Base-by-base conservation (phyloP, 2,113 vertebrate species). In the Triplophysa rosa region DNA sequence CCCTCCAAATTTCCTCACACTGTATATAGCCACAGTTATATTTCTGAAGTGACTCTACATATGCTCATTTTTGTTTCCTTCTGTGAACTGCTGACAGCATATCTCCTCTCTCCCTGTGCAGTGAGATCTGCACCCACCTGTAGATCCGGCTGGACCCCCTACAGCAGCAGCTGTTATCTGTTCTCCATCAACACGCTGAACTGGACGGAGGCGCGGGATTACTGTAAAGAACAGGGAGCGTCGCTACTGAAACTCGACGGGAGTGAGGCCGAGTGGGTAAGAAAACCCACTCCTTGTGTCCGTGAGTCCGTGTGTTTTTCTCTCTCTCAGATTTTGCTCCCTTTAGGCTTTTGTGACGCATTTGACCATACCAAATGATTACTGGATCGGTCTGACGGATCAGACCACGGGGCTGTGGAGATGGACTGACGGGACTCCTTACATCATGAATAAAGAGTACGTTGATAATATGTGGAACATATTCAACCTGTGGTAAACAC, bases 321-420 rank as follows among this genome's bases (percentile, higher is more conserved):
- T 13, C 10, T 71, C 10, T 21, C 29, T 71, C 1, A 16, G 2
- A 1, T 3, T 16, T 3, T 23, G 13, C 24, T 67, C 2, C 6
- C 1, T 10, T 10, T 4, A 71, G 69, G 2, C 52, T 37, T 71
- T 58, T 40, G 19, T 71, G 26, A 14, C 3, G 9, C 4, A 14
- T 0, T 2, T 16, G 0, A 10, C 26, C 69, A 71, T 23, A 8
- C 0, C 52, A n/a, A 5, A 0, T 1, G 0, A 1, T 42, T 81
- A 65, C 78, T 88, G 87, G 87, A n/a, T 88, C 2, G 87, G 87
- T 6, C 76, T 88, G 13, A 77, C 85, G 0, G 87, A 88, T 49
- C 77, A 85, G 29, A 58, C 67, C n/a, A 88, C 80, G 0, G 87
- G 85, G 19, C 2, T 52, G n/a, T 86, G 85, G 87, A 80, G 83